Conservation (phyloP, 2,888 invertebrate genomes). For the Lottia gigantea region DNA sequence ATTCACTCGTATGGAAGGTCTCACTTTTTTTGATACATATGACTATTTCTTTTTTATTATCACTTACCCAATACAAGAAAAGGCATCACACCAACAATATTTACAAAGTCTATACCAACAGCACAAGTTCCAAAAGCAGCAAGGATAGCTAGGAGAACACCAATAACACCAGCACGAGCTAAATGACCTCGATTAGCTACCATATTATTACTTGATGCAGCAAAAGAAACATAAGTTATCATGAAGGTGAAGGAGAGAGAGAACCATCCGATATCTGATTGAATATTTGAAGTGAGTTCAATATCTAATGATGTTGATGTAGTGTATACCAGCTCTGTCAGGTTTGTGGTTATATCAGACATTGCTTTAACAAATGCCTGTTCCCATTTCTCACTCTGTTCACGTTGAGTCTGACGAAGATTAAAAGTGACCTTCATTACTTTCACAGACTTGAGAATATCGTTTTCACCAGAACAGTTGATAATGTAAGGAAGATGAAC, state of each 20-base stretch:
- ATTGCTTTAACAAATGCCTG: neutral
- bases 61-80: constrained; percentile 47
- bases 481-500: constrained; percentile 3
- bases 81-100: constrained; percentile 49
- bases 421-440: constrained; percentile 21
- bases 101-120: constrained; percentile 42
- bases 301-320: constrained; percentile 44
- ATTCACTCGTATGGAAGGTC: neutral
- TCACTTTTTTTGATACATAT: neutral
- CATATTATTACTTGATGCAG: constrained; percentile 24
- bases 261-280: constrained; percentile 29
- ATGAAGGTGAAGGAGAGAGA: constrained; percentile 27
- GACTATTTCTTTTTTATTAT: neutral
- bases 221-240: constrained; percentile 28
- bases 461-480: neutral
- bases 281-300: constrained; percentile 37
- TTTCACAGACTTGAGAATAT: constrained; percentile 11
- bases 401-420: constrained; percentile 12
- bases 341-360: neutral
- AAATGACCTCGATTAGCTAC: constrained; percentile 29
- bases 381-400: constrained; percentile 18
- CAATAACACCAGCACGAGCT: constrained; percentile 37
- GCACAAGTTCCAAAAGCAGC: constrained; percentile 45
- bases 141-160: constrained; percentile 44
- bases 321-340: constrained; percentile 25